Conservation (phyloP, 2,888 invertebrate genomes). For the Macrophya alboannulata region DNA sequence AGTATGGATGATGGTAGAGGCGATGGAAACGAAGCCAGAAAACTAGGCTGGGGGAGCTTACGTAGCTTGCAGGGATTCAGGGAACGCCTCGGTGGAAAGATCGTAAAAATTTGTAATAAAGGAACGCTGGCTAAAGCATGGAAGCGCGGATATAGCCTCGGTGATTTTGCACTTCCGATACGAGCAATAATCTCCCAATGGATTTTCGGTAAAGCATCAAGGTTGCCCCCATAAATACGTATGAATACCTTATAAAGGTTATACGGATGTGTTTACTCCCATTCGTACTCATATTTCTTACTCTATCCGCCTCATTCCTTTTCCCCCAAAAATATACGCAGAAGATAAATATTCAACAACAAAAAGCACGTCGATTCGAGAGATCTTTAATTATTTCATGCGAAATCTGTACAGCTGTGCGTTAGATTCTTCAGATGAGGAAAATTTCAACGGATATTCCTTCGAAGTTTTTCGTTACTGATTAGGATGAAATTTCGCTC, state of each 20-base stretch:
- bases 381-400: not conserved
- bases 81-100: constrained; percentile 16
- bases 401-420: not conserved
- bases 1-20: constrained; percentile 28
- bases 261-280: not conserved
- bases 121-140: constrained; percentile 24
- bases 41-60: constrained; percentile 29
- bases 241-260: constrained; percentile 31
- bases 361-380: not conserved
- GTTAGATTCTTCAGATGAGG: not conserved
- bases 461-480: too few relatives aligned
- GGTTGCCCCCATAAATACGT: not conserved
- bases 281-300: constrained; percentile 9
- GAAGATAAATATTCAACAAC: not conserved
- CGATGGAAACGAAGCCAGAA: constrained; percentile 30
- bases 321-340: not conserved
- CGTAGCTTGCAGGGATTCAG: constrained; percentile 38
- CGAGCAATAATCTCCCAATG: constrained; percentile 31
- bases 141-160: not conserved
- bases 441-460: too few relatives aligned
- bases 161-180: constrained; percentile 34
- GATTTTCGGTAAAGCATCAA: constrained; percentile 17
- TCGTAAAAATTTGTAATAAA: constrained; percentile 48
- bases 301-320: not conserved
- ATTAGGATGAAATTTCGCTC: not conserved